Evolutionary conservation across 2,888 invertebrate species (phyloP).

Genomic region (Euzophera pinguis): DNA sequence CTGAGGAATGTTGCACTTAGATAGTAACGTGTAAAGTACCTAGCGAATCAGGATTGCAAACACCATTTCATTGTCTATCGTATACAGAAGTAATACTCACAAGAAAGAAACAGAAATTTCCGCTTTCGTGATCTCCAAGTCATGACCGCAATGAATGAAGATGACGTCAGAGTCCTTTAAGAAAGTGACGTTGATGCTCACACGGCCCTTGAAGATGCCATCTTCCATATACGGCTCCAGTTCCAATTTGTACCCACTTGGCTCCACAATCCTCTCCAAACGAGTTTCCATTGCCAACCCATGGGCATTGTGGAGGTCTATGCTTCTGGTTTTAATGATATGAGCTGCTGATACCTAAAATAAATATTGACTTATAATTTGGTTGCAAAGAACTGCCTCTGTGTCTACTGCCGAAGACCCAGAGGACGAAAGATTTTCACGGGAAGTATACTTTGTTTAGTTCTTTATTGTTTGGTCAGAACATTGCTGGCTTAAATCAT

Average conservation of each 20-base stretch:
- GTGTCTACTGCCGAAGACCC: too few relatives aligned
- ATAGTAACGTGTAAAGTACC: too few relatives aligned
- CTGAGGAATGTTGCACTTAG: too few relatives aligned
- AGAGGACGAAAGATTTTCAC: too few relatives aligned
- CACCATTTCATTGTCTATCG: too few relatives aligned
- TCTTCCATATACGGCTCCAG: constrained; percentile 84
- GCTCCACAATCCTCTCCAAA: constrained; percentile 81
- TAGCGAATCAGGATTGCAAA: too few relatives aligned
- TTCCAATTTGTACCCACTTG: constrained; percentile 83
- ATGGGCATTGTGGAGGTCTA: constrained; percentile 86
- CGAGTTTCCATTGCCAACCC: constrained; percentile 82
- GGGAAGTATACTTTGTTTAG: too few relatives aligned
- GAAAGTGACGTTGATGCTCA: constrained; percentile 85
- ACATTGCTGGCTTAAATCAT: too few relatives aligned
- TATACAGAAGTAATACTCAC: too few relatives aligned
- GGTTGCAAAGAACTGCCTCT: too few relatives aligned
- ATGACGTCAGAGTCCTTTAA: constrained; percentile 81
- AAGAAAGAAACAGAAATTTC: constrained; percentile 57
- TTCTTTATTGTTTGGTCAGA: too few relatives aligned
- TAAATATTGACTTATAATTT: constrained; percentile 13
- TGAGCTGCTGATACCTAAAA: constrained; percentile 41
- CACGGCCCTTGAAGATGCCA: constrained; percentile 83
- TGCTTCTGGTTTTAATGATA: constrained; percentile 77
- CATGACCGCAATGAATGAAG: constrained; percentile 82
- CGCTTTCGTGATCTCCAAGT: constrained; percentile 78